Conservation (phyloP, 2,888 invertebrate genomes). For the Slavum lentiscoides region DNA sequence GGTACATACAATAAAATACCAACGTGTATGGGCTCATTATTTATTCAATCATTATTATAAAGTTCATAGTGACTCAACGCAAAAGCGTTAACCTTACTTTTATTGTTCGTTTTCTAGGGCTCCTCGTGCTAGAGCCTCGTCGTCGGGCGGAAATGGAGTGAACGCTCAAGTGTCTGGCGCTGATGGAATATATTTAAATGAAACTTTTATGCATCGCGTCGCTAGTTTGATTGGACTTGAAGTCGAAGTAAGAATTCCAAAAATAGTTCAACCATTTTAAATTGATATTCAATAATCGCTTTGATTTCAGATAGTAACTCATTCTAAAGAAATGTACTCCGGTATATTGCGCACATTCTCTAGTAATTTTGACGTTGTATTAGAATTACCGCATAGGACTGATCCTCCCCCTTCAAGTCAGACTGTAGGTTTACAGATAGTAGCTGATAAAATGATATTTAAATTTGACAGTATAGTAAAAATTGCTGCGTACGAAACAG, state of each 20-base stretch:
- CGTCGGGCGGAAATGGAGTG: slow-evolving; percentile 47
- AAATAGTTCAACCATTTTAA: not conserved
- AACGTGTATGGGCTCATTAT: too few relatives aligned
- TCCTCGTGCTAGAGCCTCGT: slow-evolving; percentile 49
- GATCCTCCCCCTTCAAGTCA: slow-evolving; percentile 66
- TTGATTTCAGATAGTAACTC: slow-evolving; percentile 47
- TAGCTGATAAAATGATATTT: slow-evolving; percentile 79
- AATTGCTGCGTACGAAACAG: slow-evolving; percentile 81
- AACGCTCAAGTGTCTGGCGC: slow-evolving; percentile 41
- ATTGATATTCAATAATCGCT: not conserved
- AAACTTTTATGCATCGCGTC: slow-evolving; percentile 86
- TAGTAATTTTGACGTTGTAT: slow-evolving; percentile 81
- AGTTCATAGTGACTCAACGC: too few relatives aligned
- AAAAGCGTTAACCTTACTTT: not conserved
- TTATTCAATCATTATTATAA: too few relatives aligned
- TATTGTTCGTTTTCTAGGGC: slow-evolving; percentile 26
- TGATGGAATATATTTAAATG: slow-evolving; percentile 88
- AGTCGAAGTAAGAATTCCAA: slow-evolving; percentile 65
- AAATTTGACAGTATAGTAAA: slow-evolving; percentile 81
- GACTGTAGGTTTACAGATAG: slow-evolving; percentile 70
- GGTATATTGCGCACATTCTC: slow-evolving; percentile 90
- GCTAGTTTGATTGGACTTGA: slow-evolving; percentile 82
- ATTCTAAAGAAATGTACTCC: slow-evolving; percentile 52
- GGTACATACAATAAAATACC: too few relatives aligned
- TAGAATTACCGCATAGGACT: slow-evolving; percentile 84